A percentile compares a stretch with the other conserved stretches of the same genome.
Evolutionary conservation across 2,888 invertebrate species (phyloP).

Genomic region (Drosophila flavopinicola): DNA sequence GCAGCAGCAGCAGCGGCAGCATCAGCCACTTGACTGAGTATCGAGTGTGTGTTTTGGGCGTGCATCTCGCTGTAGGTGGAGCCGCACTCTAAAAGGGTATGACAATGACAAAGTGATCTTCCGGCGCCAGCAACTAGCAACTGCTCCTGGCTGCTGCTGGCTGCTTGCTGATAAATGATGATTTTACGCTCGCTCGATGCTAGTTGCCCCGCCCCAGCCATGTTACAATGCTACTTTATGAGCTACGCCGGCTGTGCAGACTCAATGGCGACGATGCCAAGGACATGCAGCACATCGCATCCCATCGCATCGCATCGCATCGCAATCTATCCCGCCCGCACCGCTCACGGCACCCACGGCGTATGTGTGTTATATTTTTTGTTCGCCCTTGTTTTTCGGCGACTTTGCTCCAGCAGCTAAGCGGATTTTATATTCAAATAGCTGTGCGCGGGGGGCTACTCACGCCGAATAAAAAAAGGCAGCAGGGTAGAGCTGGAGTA

Average conservation of each 20-base stretch:
- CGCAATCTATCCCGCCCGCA: constrained; percentile 13
- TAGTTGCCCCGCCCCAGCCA: constrained; percentile 50
- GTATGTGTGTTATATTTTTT: constrained; percentile 39
- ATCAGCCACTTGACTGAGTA: constrained; percentile 36
- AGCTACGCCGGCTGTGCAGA: constrained; percentile 47
- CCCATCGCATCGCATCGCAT: constrained; percentile 13
- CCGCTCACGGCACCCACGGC: constrained; percentile 31
- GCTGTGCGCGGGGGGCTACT: constrained; percentile 19
- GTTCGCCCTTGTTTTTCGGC: constrained; percentile 21
- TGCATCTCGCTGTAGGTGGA: constrained; percentile 40
- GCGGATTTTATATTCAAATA: constrained; percentile 73
- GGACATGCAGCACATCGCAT: constrained; percentile 39
- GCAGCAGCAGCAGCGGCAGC: neutral
- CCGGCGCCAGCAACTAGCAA: constrained; percentile 64
- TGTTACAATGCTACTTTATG: constrained; percentile 71
- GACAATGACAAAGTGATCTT: constrained; percentile 82
- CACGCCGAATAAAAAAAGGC: constrained; percentile 22
- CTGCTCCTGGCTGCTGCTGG: constrained; percentile 17
- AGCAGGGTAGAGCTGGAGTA: neutral
- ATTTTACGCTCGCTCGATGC: constrained; percentile 62
- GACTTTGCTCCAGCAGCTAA: constrained; percentile 55
- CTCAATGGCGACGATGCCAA: constrained; percentile 50
- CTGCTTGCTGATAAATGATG: constrained; percentile 67
- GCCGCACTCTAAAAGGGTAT: constrained; percentile 54
- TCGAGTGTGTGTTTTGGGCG: constrained; percentile 23